Evolutionary conservation across 2,113 vertebrate species (phyloP).

Genomic region (Aviceda subcristata): DNA sequence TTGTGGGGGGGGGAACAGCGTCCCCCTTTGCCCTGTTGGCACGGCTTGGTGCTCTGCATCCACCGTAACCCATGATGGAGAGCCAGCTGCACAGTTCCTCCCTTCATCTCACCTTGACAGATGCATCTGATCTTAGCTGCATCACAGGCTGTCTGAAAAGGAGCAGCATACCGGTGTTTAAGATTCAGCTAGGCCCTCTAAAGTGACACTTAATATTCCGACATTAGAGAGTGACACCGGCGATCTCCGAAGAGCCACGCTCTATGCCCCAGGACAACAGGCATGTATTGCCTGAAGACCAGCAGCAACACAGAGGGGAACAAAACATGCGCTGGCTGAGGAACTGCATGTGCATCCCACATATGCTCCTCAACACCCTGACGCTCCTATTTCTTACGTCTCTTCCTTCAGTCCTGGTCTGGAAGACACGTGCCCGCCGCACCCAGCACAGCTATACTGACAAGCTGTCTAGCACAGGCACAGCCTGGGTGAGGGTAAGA

Average conservation of each 20-base stretch:
- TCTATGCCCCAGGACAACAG: neutral
- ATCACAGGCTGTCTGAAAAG: neutral
- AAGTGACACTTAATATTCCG: neutral
- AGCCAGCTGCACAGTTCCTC: neutral
- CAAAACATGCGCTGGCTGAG: neutral
- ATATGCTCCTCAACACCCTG: neutral
- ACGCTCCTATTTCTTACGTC: neutral
- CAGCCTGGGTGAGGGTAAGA: neutral
- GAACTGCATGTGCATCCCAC: neutral
- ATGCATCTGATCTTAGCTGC: neutral
- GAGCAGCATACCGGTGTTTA: neutral
- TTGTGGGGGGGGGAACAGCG: accelerated
- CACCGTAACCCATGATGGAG: accelerated
- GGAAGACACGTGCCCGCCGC: neutral
- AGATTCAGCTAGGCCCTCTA: neutral
- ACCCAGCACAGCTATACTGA: neutral
- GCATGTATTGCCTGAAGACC: neutral
- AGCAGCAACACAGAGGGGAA: neutral
- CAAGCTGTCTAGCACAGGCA: neutral
- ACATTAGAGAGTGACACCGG: neutral
- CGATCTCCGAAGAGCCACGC: neutral
- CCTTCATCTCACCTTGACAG: neutral
- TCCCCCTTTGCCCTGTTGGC: neutral
- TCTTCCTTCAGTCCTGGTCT: neutral
- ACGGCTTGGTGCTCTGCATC: neutral